Evolutionary conservation across 2,888 invertebrate genomes (phyloP), one percentile per base, ranked within the genome.

Genomic region (Brachyopa scutellaris): DNA sequence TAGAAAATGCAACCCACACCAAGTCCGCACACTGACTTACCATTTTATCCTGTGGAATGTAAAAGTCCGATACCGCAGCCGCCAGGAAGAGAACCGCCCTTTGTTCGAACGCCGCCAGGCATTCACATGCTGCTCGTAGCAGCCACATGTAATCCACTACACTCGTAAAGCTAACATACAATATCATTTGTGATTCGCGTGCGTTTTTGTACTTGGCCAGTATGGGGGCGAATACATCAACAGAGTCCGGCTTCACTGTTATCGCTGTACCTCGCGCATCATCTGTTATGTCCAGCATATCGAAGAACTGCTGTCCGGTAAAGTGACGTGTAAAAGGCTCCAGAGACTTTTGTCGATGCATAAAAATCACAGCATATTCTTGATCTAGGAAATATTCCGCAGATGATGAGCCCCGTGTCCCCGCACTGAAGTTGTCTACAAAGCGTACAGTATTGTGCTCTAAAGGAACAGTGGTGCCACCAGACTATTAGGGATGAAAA

Each of bases 61-160:
- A 99, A 92, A 99, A 99, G 92, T 99, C 99, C 0, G 99, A 98
- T 0, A 99, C 99, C 2, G 99, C 99, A 1, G 99, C 99, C 13
- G 99, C 99, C 64, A 99, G 92, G 90, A 97, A 99, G n/a, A 99
- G 91, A 86, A 98, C 89, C 0, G 96, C 96, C 26, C 92, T 91
- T 0, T 93, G 89, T 5, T 94, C 94, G 51, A 95, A 91, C 45
- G 92, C 90, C 8, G 94, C 93, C 76, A 99, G 91, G 84, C 94
- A 93, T 90, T 95, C 95, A 87, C 97, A 95, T 15, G 95, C 94
- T 9, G 95, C 96, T 83, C 96, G 92, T 84, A 99, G 90, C 77
- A 97, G 92, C 96, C 97, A 97, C 89, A 99, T 94, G 91, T 99
- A 99, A 87, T 99, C 98, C 0, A 95, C 94, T 9, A 99, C 93